A percentile compares a stretch with the other conserved stretches of the same genome.
Conservation (phyloP, 2,797 vertebrate species). For the Danio jaintianensis region DNA sequence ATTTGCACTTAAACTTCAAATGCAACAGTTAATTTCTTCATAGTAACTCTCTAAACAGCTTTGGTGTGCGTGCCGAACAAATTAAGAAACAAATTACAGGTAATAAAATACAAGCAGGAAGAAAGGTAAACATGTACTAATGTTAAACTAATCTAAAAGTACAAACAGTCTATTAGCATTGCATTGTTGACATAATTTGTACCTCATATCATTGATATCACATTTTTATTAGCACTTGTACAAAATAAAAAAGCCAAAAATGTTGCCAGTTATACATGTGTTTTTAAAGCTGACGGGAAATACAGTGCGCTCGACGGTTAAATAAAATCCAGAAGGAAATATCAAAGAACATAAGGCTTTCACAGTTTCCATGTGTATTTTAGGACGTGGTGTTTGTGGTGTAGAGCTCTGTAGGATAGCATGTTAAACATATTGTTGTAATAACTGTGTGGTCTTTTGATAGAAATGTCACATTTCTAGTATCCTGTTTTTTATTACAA, state of each 20-base stretch:
- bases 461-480: conserved; percentile 19
- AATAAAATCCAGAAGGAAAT: conserved; percentile 32
- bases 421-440: conserved; percentile 18
- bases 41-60: background rate
- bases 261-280: background rate
- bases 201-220: background rate
- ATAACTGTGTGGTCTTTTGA: conserved; percentile 30
- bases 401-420: conserved; percentile 15
- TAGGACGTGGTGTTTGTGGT: conserved; percentile 17
- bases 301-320: background rate
- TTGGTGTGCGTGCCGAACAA: background rate
- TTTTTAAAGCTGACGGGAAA: conserved; percentile 5
- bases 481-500: conserved; percentile 16
- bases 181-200: background rate
- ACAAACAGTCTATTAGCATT: background rate
- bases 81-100: background rate
- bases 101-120: conserved; percentile 16
- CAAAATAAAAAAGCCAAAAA: background rate
- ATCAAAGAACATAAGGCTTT: background rate
- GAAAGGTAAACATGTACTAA: background rate
- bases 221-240: background rate
- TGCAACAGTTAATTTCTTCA: conserved; percentile 4
- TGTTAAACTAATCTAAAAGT: conserved; percentile 2
- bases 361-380: conserved; percentile 24
- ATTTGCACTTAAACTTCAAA: background rate